Evolutionary conservation across 2,797 vertebrate species (phyloP).

Genomic region (Pangasius macronema): DNA sequence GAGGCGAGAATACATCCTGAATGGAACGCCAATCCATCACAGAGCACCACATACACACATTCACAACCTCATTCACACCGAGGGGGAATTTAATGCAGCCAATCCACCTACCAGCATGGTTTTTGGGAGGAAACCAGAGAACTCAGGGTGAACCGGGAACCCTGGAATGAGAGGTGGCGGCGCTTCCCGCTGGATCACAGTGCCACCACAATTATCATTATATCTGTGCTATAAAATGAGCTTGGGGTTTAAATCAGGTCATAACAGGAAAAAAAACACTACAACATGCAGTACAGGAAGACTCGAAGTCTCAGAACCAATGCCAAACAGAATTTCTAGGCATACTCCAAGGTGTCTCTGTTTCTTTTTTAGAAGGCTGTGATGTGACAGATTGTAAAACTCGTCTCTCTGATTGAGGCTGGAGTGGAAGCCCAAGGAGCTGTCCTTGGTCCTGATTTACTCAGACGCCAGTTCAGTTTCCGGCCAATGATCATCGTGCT

Average conservation of each 20-base stretch:
- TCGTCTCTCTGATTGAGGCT: not conserved
- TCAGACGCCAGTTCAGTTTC: slow-evolving; percentile 57
- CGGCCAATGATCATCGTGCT: slow-evolving; percentile 61
- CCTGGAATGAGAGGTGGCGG: not conserved
- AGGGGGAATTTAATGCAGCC: not conserved
- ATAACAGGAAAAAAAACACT: not conserved
- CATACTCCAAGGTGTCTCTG: not conserved
- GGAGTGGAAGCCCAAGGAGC: slow-evolving; percentile 6
- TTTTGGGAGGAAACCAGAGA: not conserved
- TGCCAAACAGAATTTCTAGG: not conserved
- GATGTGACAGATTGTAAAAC: slow-evolving; percentile 6
- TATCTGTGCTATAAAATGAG: not conserved
- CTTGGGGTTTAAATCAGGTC: not conserved
- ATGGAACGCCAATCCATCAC: not conserved
- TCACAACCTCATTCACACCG: not conserved
- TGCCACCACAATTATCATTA: not conserved
- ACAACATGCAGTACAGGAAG: not conserved
- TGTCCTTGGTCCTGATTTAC: slow-evolving; percentile 73
- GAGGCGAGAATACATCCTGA: not conserved
- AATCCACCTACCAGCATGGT: not conserved
- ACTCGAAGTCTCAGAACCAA: too few species aligned
- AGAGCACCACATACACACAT: not conserved
- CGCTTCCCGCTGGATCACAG: not conserved
- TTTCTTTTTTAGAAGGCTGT: too few species aligned
- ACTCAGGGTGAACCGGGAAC: not conserved